These are phyloP conservation scores for Neomonachus schauinslandi DNA, from an alignment of 2,113 vertebrate species.

Conservation along the genomic window DNA sequence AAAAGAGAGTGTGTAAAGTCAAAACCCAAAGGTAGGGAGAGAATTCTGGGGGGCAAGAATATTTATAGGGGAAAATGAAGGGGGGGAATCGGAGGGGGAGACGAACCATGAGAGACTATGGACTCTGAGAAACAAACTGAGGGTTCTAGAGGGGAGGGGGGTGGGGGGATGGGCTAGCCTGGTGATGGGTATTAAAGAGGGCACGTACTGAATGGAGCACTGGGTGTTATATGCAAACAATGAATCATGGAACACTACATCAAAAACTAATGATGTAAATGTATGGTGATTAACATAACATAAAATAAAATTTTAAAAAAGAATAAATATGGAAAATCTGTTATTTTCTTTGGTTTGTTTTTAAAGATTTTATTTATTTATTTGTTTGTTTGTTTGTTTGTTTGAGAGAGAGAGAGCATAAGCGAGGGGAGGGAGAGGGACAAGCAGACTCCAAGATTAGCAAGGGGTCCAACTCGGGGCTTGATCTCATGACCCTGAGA, in stretches of 20 bases:
- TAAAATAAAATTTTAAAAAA: neutral
- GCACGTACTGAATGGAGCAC: too few relatives aligned
- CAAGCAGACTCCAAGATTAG: neutral
- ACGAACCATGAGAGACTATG: too few relatives aligned
- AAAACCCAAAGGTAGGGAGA: neutral
- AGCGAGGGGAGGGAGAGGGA: neutral
- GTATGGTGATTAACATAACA: too few relatives aligned
- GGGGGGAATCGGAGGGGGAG: too few relatives aligned
- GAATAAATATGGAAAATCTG: neutral
- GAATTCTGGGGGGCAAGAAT: neutral
- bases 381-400: neutral
- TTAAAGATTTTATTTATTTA: neutral
- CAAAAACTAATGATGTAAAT: too few relatives aligned
- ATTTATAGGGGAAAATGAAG: neutral
- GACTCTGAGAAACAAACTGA: too few relatives aligned
- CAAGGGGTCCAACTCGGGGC: neutral
- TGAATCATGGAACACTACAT: too few relatives aligned
- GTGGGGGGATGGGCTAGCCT: too few relatives aligned
- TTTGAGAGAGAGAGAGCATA: neutral
- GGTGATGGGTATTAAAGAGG: too few relatives aligned
- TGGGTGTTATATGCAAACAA: too few relatives aligned
- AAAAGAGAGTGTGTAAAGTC: neutral
- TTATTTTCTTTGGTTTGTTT: neutral
- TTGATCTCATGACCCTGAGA: neutral
- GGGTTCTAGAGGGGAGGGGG: too few relatives aligned